Evolutionary conservation across 2,797 vertebrate species (phyloP), one percentile per base, ranked within the genome.

Genomic region (Helarctos malayanus): DNA sequence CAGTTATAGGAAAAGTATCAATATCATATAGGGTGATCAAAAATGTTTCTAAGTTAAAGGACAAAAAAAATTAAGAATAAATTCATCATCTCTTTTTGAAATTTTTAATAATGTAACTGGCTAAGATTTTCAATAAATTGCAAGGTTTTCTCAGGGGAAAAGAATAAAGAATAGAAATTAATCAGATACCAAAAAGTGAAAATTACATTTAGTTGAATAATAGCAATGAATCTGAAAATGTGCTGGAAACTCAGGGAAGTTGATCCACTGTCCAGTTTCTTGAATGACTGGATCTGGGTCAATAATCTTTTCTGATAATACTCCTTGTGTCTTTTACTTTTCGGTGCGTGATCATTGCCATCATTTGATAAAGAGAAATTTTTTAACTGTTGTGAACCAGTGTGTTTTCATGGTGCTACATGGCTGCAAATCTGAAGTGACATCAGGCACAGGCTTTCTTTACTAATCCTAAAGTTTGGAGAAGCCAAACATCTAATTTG

Each of bases 361-460:
- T 79, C 29, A 29, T 61, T 92, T 69, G 21, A 92, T 45, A 35
- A 32, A 68, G 11, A 76, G 19, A 35, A 91, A 45, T 12, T 15
- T 83, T 84, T 85, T 87, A 92, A 94, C 29, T 83, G 19, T 56
- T 82, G 49, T 49, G 52, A 87, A 73, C 89, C 49, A 61, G 18
- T n/a, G 83, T 49, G 38, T 69, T 92, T 96, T 83, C 52, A 82
- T 45, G 32, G 21, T 86, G 75, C 68, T 89, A 38, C 10, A 35
- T 89, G 32, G 7, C 57, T 84, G 35, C 23, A 73, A 57, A 96
- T 94, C 56, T 59, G 65, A 65, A 54, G 47, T 61, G n/a, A 49
- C 32, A 63, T n/a, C 25, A 14, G 59, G 82, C 75, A 63, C 32
- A 32, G 38, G 13, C 18, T 95, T 89, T 85, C 78, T 78, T 80